These are phyloP conservation scores for Orthosia gracilis DNA, from an alignment of 2,888 invertebrate species.

Conservation along the genomic window DNA sequence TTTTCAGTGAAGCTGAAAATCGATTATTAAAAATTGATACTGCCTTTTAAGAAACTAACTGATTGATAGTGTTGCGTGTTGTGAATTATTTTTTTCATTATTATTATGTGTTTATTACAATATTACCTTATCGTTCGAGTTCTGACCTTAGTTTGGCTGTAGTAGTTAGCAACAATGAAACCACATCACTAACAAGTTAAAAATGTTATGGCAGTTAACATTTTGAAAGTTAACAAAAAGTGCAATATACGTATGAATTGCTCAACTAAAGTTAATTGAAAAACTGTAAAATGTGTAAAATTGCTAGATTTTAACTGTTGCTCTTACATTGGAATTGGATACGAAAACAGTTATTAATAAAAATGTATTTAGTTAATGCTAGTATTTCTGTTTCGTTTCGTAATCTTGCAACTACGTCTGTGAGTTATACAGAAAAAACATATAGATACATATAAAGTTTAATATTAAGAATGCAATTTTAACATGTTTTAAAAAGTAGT, in stretches of 20 bases:
- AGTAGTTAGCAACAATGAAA: conserved; percentile 25
- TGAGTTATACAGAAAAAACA: neutral
- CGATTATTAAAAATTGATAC: conserved; percentile 27
- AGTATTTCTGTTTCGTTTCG: conserved; percentile 7
- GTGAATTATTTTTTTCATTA: conserved; percentile 36
- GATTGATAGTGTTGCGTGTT: conserved; percentile 65
- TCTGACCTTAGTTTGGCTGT: conserved; percentile 49
- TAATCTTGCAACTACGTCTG: neutral
- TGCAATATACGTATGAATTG: conserved; percentile 34
- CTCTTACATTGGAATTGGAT: conserved; percentile 22
- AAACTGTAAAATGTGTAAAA: conserved; percentile 28
- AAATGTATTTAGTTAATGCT: conserved; percentile 3
- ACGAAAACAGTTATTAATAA: conserved; percentile 30
- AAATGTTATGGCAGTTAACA: conserved; percentile 34
- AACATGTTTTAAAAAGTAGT: too few species aligned
- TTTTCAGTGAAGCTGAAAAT: conserved; percentile 24
- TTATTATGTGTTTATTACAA: conserved; percentile 38
- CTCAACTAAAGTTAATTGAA: conserved; percentile 51
- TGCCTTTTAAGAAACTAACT: conserved; percentile 40
- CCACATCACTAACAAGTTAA: conserved; percentile 9
- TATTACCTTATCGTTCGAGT: conserved; percentile 49
- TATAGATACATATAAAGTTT: too few species aligned
- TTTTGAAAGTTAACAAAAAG: conserved; percentile 30
- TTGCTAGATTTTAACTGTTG: conserved; percentile 27
- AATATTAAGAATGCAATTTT: too few species aligned